These are phyloP conservation scores for Enteromius afrohamiltoni DNA, from an alignment of 2,797 vertebrate genomes.

Conservation along the genomic window DNA sequence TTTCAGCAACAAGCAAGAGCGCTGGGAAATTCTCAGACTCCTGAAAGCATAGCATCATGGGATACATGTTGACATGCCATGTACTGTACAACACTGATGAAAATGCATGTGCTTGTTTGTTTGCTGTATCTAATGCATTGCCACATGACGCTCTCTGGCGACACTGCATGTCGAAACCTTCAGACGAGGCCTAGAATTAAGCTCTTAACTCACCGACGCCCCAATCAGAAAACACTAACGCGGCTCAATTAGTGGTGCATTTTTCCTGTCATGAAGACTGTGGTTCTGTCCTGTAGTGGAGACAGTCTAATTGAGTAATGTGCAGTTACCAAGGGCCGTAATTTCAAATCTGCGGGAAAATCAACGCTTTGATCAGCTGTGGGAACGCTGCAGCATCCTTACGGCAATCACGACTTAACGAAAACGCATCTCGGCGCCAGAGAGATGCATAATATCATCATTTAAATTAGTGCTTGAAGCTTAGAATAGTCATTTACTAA, in stretches of 20 bases:
- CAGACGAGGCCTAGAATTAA: conserved; percentile 73
- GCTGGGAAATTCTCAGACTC: not conserved
- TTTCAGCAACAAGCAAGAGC: not conserved
- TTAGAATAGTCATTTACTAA: conserved; percentile 17
- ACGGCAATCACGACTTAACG: conserved; percentile 65
- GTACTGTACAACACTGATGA: conserved; percentile 36
- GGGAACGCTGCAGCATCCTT: conserved; percentile 56
- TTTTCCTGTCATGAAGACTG: conserved; percentile 72
- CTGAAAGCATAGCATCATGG: not conserved
- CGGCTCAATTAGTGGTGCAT: conserved; percentile 65
- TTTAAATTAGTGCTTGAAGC: conserved; percentile 4
- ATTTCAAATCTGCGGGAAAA: conserved; percentile 63
- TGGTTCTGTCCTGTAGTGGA: conserved; percentile 65
- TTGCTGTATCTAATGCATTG: conserved; percentile 68
- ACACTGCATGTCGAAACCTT: conserved; percentile 58
- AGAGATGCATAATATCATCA: conserved; percentile 57
- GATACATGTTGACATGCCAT: conserved; percentile 18
- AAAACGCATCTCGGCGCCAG: conserved; percentile 64
- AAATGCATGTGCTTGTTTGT: conserved; percentile 66
- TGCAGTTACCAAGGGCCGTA: conserved; percentile 63
- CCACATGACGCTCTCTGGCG: conserved; percentile 62
- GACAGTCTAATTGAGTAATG: conserved; percentile 62
- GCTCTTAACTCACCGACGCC: conserved; percentile 64
- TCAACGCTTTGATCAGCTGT: conserved; percentile 73
- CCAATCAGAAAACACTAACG: conserved; percentile 72